phyloP scores from a whole-genome alignment of 2,888 invertebrate genomes.

The Stramonita haemastoma region DNA sequence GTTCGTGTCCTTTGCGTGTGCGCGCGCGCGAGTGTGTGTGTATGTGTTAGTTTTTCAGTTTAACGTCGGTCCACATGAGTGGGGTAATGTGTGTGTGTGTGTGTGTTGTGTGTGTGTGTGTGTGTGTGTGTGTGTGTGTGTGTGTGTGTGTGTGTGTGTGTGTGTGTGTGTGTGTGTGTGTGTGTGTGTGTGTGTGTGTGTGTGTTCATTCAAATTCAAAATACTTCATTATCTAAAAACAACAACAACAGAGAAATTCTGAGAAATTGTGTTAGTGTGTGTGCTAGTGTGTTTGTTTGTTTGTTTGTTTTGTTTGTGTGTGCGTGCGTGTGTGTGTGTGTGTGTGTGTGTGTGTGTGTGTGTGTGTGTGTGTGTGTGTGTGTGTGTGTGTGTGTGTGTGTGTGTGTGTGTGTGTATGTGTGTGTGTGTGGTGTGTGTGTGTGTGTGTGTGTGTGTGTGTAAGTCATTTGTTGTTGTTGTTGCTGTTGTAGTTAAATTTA shows the following conservation, averaged over 20 bases:
- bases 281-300: background rate
- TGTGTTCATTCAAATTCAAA: too few relatives aligned
- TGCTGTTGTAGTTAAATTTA: too few relatives aligned
- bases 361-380: background rate
- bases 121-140: background rate
- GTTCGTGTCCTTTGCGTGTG: too few relatives aligned
- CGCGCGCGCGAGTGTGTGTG: too few relatives aligned
- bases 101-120: background rate
- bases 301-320: background rate
- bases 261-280: too few relatives aligned
- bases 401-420: background rate
- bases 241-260: too few relatives aligned
- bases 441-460: background rate
- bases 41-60: too few relatives aligned
- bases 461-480: too few relatives aligned
- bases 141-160: background rate
- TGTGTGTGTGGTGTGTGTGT: background rate
- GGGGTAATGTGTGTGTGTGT: background rate
- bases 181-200: background rate
- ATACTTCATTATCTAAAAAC: too few relatives aligned
- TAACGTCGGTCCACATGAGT: too few relatives aligned
- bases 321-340: slow-evolving; percentile 5
- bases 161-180: background rate
- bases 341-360: background rate
- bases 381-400: background rate